These are phyloP conservation scores for Pilophorus perplexus DNA, from an alignment of 2,888 invertebrate species.

Conservation along the genomic window DNA sequence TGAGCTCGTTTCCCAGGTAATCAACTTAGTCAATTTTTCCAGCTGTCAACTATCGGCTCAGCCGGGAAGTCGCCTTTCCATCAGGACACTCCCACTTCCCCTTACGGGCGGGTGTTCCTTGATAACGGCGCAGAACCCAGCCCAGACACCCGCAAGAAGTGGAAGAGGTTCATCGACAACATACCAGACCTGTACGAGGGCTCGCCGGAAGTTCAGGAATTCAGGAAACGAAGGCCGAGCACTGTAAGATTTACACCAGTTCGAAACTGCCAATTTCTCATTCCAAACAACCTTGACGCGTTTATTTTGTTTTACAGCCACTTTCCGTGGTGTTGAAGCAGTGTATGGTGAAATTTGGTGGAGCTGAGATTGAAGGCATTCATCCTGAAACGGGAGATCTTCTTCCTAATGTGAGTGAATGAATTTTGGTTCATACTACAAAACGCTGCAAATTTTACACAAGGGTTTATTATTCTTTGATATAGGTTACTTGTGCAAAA, in stretches of 20 bases:
- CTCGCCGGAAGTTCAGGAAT: constrained; percentile 32
- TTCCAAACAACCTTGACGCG: no score
- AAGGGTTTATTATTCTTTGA: no score
- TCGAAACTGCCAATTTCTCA: no score
- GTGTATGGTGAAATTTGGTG: constrained; percentile 42
- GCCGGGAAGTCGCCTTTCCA: constrained; percentile 51
- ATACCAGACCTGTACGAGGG: constrained; percentile 50
- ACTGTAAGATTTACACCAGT: constrained; percentile 35
- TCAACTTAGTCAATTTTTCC: not conserved
- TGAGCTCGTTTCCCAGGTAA: not conserved
- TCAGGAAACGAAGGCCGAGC: constrained; percentile 36
- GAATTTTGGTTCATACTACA: no score
- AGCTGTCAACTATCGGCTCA: constrained; percentile 52
- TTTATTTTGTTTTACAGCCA: constrained; percentile 41
- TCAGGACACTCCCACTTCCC: constrained; percentile 59
- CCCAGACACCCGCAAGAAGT: constrained; percentile 56
- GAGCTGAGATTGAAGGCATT: constrained; percentile 44
- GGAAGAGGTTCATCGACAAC: constrained; percentile 55
- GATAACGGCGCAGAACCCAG: constrained; percentile 52
- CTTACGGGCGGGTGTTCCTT: constrained; percentile 55
- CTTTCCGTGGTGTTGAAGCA: constrained; percentile 43
- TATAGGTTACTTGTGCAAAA: no score
- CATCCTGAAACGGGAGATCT: constrained; percentile 43
- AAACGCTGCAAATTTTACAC: no score
- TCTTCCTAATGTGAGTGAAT: constrained; percentile 41